These are phyloP conservation scores for Anguilla rostrata DNA, from an alignment of 2,113 vertebrate genomes.

Conservation along the genomic window DNA sequence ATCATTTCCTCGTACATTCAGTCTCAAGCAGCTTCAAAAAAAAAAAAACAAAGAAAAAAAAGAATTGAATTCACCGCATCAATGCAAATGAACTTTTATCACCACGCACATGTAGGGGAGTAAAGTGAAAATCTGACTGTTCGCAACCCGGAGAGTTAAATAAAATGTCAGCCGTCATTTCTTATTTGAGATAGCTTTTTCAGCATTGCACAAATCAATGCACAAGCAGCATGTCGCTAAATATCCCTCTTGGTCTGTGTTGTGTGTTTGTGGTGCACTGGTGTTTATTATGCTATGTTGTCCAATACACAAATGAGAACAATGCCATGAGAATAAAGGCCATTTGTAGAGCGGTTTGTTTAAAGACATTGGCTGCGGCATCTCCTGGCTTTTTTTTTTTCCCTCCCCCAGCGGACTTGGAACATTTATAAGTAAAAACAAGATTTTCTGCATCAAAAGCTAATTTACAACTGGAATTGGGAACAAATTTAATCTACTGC, in stretches of 20 bases:
- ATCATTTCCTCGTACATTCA: background rate
- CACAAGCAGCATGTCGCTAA: background rate
- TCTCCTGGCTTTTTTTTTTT: background rate
- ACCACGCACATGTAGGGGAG: background rate
- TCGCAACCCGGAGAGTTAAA: no score
- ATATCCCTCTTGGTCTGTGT: no score
- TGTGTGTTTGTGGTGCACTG: no score
- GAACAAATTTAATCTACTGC: conserved; percentile 21
- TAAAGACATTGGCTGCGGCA: background rate
- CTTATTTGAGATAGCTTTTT: background rate
- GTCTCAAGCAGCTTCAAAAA: background rate
- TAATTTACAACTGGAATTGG: conserved; percentile 26
- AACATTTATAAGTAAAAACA: conserved; percentile 20
- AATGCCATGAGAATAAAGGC: background rate
- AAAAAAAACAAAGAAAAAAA: background rate
- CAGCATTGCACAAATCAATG: background rate
- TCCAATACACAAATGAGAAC: background rate
- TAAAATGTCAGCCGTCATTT: no score
- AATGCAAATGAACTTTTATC: background rate
- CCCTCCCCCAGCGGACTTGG: background rate
- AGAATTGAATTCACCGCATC: background rate
- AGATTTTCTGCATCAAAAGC: conserved; percentile 22
- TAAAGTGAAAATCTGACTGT: background rate
- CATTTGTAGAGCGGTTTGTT: background rate
- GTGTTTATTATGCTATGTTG: background rate